Conservation (phyloP, 2,888 invertebrate genomes). For the Podabrus alpinus region DNA sequence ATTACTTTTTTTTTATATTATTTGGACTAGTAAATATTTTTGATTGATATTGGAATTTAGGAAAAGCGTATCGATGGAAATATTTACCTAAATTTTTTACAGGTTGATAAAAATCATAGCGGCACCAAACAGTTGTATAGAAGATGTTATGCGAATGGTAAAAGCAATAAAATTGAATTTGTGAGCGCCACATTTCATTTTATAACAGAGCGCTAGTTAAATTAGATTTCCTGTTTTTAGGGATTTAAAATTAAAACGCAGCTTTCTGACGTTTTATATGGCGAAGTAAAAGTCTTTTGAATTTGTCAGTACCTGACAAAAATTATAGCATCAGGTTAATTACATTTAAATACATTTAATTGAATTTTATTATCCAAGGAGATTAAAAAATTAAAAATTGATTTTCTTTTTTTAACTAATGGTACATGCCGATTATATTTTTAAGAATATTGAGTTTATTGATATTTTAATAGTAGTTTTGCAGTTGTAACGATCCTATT, state of each 20-base stretch:
- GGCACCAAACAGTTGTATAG: constrained; percentile 12
- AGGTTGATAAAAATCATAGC: neutral
- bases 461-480: too few relatives aligned
- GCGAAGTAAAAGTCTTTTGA: neutral
- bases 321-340: neutral
- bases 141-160: constrained; percentile 23
- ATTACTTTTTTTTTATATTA: too few relatives aligned
- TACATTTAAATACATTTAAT: neutral
- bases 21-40: too few relatives aligned
- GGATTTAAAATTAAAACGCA: constrained; percentile 27
- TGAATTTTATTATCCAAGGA: neutral
- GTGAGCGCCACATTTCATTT: constrained; percentile 26
- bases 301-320: neutral
- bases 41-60: neutral
- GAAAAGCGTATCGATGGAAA: neutral
- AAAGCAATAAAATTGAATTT: constrained; percentile 30
- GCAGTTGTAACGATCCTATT: too few relatives aligned
- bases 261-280: constrained; percentile 12
- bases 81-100: neutral
- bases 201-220: constrained; percentile 24
- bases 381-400: neutral
- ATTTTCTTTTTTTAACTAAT: neutral
- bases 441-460: too few relatives aligned
- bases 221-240: constrained; percentile 27
- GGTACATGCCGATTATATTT: neutral